Conservation (phyloP, 2,888 invertebrate species). For the Zootermopsis nevadensis region DNA sequence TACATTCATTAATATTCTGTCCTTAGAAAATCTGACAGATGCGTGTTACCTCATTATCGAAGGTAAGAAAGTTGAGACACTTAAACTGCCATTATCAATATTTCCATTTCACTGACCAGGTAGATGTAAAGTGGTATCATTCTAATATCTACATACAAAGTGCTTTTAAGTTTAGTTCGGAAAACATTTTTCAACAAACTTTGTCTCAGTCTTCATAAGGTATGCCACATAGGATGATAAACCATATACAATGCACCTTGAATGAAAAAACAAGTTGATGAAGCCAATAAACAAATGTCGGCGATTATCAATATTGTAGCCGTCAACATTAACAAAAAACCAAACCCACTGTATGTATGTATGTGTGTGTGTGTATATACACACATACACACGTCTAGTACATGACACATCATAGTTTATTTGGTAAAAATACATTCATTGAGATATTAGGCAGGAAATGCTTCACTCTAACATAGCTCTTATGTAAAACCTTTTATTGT, state of each 20-base stretch:
- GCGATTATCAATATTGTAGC: constrained; percentile 37
- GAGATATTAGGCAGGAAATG: constrained; percentile 36
- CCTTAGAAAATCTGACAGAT: constrained; percentile 7
- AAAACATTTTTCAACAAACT: neutral
- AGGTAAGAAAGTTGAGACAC: constrained; percentile 15
- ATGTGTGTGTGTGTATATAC: too few species aligned
- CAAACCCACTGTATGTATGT: constrained; percentile 25
- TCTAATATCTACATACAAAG: neutral
- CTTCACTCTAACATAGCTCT: constrained; percentile 20
- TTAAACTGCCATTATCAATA: constrained; percentile 20
- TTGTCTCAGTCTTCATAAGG: constrained; percentile 18
- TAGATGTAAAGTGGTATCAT: neutral
- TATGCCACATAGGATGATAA: neutral
- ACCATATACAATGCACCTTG: neutral
- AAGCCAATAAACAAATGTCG: constrained; percentile 26
- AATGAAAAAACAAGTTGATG: neutral
- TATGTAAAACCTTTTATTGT: constrained; percentile 5
- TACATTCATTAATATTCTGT: constrained; percentile 12
- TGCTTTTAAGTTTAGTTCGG: neutral
- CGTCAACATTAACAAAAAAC: constrained; percentile 27
- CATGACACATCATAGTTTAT: constrained; percentile 28
- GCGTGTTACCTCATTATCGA: neutral
- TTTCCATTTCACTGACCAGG: constrained; percentile 9
- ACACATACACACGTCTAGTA: constrained; percentile 10
- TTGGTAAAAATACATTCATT: constrained; percentile 38